phyloP scores from a whole-genome alignment of 2,888 invertebrate species.

The Aphrophora alni region DNA sequence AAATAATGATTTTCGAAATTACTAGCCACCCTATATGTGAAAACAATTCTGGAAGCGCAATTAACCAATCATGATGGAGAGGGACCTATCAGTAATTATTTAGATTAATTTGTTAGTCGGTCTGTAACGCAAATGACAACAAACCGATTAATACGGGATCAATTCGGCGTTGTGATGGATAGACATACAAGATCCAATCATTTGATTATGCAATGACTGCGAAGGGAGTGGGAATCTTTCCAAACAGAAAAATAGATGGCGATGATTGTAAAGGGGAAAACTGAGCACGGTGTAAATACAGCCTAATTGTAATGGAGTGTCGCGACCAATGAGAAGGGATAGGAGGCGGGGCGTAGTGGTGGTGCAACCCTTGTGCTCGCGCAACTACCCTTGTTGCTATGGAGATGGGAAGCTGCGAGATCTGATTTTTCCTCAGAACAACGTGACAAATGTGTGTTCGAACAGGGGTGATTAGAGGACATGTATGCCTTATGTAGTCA shows the following conservation, averaged over 20 bases:
- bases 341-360: conserved; percentile 15
- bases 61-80: background rate
- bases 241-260: conserved; percentile 37
- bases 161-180: background rate
- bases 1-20: no score
- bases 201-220: background rate
- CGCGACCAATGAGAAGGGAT: conserved; percentile 33
- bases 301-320: conserved; percentile 40
- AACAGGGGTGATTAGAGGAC: conserved; percentile 4
- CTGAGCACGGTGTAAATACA: conserved; percentile 34
- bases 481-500: background rate
- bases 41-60: background rate
- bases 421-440: conserved; percentile 9
- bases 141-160: background rate
- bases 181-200: background rate
- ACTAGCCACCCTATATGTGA: no score
- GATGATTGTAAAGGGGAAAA: conserved; percentile 37
- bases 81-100: background rate
- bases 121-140: background rate
- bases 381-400: conserved; percentile 23
- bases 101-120: background rate
- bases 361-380: conserved; percentile 16
- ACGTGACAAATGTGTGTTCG: conserved; percentile 32
- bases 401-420: conserved; percentile 16
- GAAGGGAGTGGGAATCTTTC: conserved; percentile 11